phyloP scores from a whole-genome alignment of 2,888 invertebrate genomes.

The Eurytoma californica region DNA sequence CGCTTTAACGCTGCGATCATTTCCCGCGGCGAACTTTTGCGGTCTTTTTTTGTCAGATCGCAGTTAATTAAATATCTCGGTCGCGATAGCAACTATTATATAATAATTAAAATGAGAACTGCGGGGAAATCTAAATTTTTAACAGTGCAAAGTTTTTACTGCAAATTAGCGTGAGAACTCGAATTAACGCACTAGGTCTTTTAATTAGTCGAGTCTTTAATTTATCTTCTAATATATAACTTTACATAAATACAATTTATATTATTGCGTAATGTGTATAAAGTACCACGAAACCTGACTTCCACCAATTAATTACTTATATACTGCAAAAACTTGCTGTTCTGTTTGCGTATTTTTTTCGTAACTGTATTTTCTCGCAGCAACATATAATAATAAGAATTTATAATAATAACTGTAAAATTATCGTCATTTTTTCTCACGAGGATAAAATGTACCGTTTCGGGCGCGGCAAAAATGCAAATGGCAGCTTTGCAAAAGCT shows the following conservation, averaged over 20 bases:
- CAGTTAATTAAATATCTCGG: too few species aligned
- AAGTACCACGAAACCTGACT: not conserved
- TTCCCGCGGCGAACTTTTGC: too few species aligned
- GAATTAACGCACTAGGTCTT: constrained; percentile 3
- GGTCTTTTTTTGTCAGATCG: too few species aligned
- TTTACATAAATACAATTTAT: constrained; percentile 17
- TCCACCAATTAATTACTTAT: constrained; percentile 10
- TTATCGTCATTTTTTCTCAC: constrained; percentile 19
- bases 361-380: not conserved
- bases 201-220: constrained; percentile 7
- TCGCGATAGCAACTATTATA: not conserved
- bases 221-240: not conserved
- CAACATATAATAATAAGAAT: constrained; percentile 16
- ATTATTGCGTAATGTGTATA: constrained; percentile 15
- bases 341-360: not conserved
- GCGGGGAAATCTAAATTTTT: too few species aligned
- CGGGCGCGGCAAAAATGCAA: not conserved
- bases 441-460: constrained; percentile 34
- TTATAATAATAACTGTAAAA: constrained; percentile 28
- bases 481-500: not conserved
- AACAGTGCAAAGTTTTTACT: not conserved
- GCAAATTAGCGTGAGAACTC: constrained; percentile 29
- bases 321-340: not conserved
- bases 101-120: not conserved
- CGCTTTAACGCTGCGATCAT: too few species aligned